Conservation (phyloP, 2,888 invertebrate species). For the Rotaria sp. region DNA sequence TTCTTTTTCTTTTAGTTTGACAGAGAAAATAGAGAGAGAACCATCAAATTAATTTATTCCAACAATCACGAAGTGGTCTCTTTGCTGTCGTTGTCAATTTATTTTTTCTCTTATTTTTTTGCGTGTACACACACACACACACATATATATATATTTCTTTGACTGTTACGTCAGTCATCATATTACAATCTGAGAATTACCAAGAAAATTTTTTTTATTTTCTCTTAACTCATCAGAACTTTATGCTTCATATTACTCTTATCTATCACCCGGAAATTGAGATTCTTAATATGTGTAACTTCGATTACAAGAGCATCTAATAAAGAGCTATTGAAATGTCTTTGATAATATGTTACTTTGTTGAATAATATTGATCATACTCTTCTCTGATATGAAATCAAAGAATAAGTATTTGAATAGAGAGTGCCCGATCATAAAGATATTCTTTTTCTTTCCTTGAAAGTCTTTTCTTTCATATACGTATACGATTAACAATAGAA, state of each 20-base stretch:
- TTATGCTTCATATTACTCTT: background rate
- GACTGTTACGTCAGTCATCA: background rate
- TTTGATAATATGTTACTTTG: background rate
- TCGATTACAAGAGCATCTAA: background rate
- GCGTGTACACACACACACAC: background rate
- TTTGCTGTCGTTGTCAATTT: background rate
- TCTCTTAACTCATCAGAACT: background rate
- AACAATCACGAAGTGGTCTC: background rate
- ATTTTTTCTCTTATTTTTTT: background rate
- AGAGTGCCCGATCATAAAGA: background rate
- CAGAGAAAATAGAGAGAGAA: background rate
- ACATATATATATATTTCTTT: background rate
- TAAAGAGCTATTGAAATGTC: background rate
- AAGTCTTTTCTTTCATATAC: background rate
- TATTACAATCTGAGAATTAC: background rate
- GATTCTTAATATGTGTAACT: background rate
- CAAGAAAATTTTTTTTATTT: background rate
- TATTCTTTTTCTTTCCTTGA: background rate
- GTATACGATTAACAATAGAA: background rate
- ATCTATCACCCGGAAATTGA: background rate
- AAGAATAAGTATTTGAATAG: background rate
- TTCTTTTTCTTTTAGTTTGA: background rate
- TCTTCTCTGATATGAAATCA: background rate
- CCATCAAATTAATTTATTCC: constrained; percentile 21
- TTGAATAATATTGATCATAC: background rate